Evolutionary conservation across 1,140 invertebrate species (phyloP).

Genomic region (Pachyrhynchus sulphureomaculatus): DNA sequence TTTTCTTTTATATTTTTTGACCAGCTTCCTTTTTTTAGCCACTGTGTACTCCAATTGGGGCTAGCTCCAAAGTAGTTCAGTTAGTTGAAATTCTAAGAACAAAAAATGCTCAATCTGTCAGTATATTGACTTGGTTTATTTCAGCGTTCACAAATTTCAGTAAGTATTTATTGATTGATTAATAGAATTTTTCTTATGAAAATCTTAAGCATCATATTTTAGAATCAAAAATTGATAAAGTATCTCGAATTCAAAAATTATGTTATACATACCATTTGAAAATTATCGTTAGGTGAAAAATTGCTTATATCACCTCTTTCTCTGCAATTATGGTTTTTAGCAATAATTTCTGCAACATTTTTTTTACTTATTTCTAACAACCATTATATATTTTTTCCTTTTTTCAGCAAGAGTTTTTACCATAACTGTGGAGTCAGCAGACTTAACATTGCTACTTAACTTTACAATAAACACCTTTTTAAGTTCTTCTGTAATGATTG

Average conservation of each 20-base stretch:
- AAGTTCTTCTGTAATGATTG: conserved; percentile 59
- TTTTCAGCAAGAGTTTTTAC: conserved; percentile 67
- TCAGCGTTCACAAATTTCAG: conserved; percentile 67
- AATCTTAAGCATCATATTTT: too few species aligned
- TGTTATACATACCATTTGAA: too few species aligned
- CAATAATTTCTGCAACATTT: too few species aligned
- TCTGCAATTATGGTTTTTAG: too few species aligned
- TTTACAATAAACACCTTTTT: conserved; percentile 63
- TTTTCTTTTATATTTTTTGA: too few species aligned
- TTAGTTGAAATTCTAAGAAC: conserved; percentile 62
- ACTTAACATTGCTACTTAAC: conserved; percentile 62
- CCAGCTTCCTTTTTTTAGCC: conserved; percentile 61
- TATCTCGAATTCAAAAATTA: too few species aligned
- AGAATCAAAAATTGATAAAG: too few species aligned
- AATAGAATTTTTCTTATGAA: too few species aligned
- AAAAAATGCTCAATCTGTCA: conserved; percentile 65
- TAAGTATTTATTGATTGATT: conserved; percentile 58
- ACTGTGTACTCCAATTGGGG: conserved; percentile 67
- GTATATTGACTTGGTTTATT: conserved; percentile 67
- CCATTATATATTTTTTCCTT: conserved; percentile 23
- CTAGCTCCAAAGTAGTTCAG: conserved; percentile 68
- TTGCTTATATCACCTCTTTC: too few species aligned
- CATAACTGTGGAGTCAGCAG: conserved; percentile 65
- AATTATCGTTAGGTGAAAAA: too few species aligned
- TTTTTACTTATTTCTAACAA: too few species aligned